Evolutionary conservation across 53 echinoderm and acorn worm genomes (phyloP).

Genomic region (Hippasteria phrygiana): DNA sequence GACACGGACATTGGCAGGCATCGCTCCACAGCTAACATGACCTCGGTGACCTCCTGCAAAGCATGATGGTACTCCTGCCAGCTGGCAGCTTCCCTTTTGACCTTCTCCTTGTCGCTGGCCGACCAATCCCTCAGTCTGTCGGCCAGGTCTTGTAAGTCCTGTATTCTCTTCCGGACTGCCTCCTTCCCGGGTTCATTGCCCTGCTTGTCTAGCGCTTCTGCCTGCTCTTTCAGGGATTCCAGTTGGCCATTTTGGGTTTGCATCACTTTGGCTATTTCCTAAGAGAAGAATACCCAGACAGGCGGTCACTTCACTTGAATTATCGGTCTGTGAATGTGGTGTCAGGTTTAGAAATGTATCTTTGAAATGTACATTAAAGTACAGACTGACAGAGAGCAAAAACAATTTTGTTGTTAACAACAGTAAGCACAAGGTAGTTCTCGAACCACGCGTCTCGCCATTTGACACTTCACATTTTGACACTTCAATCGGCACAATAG

Average conservation of each 20-base stretch:
- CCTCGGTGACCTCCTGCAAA: slow-evolving; percentile 73
- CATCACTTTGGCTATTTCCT: slow-evolving; percentile 78
- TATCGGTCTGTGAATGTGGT: neutral
- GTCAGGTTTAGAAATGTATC: no score
- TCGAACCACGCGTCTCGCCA: no score
- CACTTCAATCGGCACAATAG: no score
- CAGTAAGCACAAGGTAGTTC: no score
- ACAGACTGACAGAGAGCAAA: no score
- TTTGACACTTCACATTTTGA: no score
- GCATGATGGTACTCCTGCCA: slow-evolving; percentile 86
- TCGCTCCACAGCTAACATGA: slow-evolving; percentile 66
- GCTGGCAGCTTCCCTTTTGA: slow-evolving; percentile 46
- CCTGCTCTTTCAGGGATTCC: slow-evolving; percentile 61
- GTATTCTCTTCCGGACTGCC: slow-evolving; percentile 69
- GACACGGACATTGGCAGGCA: slow-evolving; percentile 65
- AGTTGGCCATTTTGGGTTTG: slow-evolving; percentile 68
- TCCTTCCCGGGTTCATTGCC: slow-evolving; percentile 78
- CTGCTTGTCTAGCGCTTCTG: slow-evolving; percentile 50
- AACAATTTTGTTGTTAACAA: no score
- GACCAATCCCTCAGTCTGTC: slow-evolving; percentile 23
- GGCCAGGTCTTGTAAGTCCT: slow-evolving; percentile 53
- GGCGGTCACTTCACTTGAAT: neutral
- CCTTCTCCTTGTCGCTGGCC: slow-evolving; percentile 39
- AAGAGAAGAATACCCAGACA: neutral
- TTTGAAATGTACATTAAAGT: no score